Evolutionary conservation across 2,888 invertebrate genomes (phyloP).

Genomic region (Agelastica alni): DNA sequence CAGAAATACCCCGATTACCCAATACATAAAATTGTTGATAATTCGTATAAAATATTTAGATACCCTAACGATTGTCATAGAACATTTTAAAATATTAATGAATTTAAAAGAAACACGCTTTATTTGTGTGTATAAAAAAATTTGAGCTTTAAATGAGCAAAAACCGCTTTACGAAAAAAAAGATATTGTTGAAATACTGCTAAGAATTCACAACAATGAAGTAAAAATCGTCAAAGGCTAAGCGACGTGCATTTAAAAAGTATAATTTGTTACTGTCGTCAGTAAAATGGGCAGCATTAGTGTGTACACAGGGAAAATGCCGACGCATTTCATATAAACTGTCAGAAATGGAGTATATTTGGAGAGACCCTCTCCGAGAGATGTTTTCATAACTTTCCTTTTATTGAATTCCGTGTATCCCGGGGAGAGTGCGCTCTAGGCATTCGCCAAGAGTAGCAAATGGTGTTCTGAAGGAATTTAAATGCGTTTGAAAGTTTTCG

Average conservation of each 20-base stretch:
- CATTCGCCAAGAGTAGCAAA: slow-evolving; percentile 26
- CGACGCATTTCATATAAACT: slow-evolving; percentile 42
- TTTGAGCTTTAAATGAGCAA: too few species aligned
- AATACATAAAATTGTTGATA: too few species aligned
- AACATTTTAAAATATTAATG: too few species aligned
- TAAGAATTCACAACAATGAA: slow-evolving; percentile 22
- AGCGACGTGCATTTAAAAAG: slow-evolving; percentile 41
- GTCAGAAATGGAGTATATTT: slow-evolving; percentile 36
- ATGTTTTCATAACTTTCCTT: slow-evolving; percentile 39
- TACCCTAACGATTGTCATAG: too few species aligned
- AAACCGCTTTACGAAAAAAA: too few species aligned
- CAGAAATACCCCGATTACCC: too few species aligned
- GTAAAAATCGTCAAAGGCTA: slow-evolving; percentile 32
- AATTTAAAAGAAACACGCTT: too few species aligned
- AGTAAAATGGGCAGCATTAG: slow-evolving; percentile 45
- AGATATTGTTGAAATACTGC: slow-evolving; percentile 31
- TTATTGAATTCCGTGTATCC: slow-evolving; percentile 31
- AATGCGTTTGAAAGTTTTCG: slow-evolving; percentile 9
- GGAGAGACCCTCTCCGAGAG: slow-evolving; percentile 31
- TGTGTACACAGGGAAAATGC: slow-evolving; percentile 43
- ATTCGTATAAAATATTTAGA: too few species aligned
- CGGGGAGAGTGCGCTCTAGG: slow-evolving; percentile 24
- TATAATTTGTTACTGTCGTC: slow-evolving; percentile 45
- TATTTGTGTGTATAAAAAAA: too few species aligned
- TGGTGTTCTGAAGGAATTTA: slow-evolving; percentile 12